Base-by-base conservation (phyloP, 2,113 vertebrate species). In the Riparia riparia region DNA sequence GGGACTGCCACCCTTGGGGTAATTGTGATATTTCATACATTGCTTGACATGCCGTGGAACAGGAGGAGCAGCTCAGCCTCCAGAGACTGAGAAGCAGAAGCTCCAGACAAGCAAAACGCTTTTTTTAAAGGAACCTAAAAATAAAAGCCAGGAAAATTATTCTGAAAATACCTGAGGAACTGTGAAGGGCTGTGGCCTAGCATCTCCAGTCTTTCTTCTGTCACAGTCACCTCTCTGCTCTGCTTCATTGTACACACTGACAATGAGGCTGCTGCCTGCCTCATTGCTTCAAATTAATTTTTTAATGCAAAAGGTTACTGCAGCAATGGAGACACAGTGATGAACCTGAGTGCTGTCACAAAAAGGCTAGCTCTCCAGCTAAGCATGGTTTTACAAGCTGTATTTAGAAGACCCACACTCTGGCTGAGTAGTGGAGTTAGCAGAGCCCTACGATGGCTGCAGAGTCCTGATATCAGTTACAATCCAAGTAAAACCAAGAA, bases 1-100 rank as follows among this genome's bases (percentile, higher is more conserved):
- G 89, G 32, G 91, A 60, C 73, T 79, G 77, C 80, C 72, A 86
- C 77, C 86, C 69, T 39, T 91, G 61, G 53, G 86, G 73, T 92
- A 91, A 95, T 79, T 86, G 82, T 3, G 1, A 31, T 41, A 50
- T n/a, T 39, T 91, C 69, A 68, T 37, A 31, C 4, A 2, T 22
- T 77, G 34, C 69, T 60, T 92, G 94, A 89, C 73, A 49, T 21
- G 1, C 64, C 0, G 0, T 28, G 41, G 86, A 95, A 60, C 64
- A 49, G 37, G 28, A 87, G 42, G 12, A 90, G 61, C 64, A 71
- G 47, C 1, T 0, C 37, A 86, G 47, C 34, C 4, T 7, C 51
- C 51, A 34, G 69, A 86, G 51, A 22, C 68, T 37, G 31, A 80
- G 57, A 57, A 72, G 49, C 28, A 71, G 77, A 73, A 86, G 29